phyloP scores from a whole-genome alignment of 1,140 invertebrate genomes.

The Papilio machaon region DNA sequence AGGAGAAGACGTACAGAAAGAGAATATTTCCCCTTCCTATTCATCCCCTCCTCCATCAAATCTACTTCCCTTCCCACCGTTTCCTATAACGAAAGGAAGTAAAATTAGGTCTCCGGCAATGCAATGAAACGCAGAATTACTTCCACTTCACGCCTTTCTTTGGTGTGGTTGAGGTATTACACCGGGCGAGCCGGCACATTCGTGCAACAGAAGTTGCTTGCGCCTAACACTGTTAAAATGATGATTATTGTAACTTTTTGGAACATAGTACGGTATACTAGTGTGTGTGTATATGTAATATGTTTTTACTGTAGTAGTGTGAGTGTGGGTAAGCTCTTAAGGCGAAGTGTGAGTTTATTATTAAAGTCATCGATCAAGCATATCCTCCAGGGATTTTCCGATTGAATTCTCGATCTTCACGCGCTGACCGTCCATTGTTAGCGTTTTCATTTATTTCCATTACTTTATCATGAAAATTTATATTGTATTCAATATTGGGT shows the following conservation, averaged over 20 bases:
- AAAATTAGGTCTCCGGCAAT: too few relatives aligned
- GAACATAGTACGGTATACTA: not conserved
- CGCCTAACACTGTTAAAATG: too few relatives aligned
- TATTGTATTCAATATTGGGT: not conserved
- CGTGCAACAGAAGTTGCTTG: too few relatives aligned
- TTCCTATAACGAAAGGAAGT: too few relatives aligned
- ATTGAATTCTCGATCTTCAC: conserved; percentile 31
- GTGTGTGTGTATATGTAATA: conserved; percentile 17
- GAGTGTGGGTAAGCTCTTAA: conserved; percentile 22
- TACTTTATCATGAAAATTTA: conserved; percentile 36
- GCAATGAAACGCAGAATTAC: too few relatives aligned
- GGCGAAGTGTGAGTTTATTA: conserved; percentile 32
- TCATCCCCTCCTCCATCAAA: too few relatives aligned
- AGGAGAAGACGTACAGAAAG: too few relatives aligned
- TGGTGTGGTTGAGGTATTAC: too few relatives aligned
- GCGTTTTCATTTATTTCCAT: conserved; percentile 36
- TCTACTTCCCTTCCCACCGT: too few relatives aligned
- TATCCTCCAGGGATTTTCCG: conserved; percentile 31
- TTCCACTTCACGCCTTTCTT: too few relatives aligned
- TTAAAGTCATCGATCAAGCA: conserved; percentile 38
- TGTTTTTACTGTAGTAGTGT: not conserved
- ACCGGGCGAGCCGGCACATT: too few relatives aligned
- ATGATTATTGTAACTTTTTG: not conserved
- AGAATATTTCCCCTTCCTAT: too few relatives aligned
- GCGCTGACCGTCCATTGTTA: conserved; percentile 34